These are phyloP conservation scores for Idaea dimidiata DNA, from an alignment of 2,888 invertebrate species.

Conservation along the genomic window DNA sequence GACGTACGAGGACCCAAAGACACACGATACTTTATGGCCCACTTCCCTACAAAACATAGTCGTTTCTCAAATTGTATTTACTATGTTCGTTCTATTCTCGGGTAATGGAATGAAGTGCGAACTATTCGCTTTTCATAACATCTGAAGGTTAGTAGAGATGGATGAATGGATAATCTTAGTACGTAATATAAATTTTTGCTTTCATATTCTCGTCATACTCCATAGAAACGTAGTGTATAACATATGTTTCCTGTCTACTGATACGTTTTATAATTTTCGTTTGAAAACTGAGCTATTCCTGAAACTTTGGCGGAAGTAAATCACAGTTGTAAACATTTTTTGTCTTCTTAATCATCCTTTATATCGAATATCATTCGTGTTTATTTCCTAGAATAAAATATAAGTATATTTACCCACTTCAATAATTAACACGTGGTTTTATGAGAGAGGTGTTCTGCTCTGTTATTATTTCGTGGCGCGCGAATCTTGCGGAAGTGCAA, in stretches of 20 bases:
- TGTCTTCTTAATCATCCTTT: constrained; percentile 37
- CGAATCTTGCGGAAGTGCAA: constrained; percentile 60
- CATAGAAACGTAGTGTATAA: constrained; percentile 26
- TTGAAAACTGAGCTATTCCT: constrained; percentile 41
- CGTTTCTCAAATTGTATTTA: constrained; percentile 11
- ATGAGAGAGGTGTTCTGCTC: not conserved
- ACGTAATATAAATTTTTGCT: constrained; percentile 27
- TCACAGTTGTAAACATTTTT: constrained; percentile 36
- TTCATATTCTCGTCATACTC: constrained; percentile 28
- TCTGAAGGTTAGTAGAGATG: constrained; percentile 27
- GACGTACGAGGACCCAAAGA: constrained; percentile 38
- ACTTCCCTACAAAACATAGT: constrained; percentile 17
- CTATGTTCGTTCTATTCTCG: not conserved
- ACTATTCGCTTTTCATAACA: constrained; percentile 20
- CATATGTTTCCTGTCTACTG: constrained; percentile 33
- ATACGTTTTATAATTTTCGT: constrained; percentile 51
- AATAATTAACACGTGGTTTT: no score
- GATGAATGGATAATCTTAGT: constrained; percentile 23
- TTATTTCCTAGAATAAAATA: not conserved
- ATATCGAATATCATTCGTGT: constrained; percentile 1
- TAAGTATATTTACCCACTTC: not conserved
- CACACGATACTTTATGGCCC: constrained; percentile 32
- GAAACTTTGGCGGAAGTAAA: constrained; percentile 46
- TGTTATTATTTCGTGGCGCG: constrained; percentile 19
- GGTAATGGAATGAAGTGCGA: constrained; percentile 13